Evolutionary conservation across 2,888 invertebrate species (phyloP), one percentile per base, ranked within the genome.

Genomic region (Glaucopsyche alexis): DNA sequence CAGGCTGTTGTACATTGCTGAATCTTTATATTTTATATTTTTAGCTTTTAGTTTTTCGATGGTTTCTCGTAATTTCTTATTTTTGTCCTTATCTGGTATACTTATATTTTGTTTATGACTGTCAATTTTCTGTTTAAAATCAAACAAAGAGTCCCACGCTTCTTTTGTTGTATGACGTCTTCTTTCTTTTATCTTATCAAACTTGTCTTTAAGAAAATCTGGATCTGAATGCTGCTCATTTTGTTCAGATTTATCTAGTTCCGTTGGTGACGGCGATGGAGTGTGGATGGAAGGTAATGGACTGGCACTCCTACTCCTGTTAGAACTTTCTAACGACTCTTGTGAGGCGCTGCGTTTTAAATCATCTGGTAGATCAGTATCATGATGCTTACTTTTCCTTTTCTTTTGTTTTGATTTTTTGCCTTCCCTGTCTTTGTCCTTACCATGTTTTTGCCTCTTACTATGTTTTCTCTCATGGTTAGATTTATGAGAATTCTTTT

Each of bases 31-130:
- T 74, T 94, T 93, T 79, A 94, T 94, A 81, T 94, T 94, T 83
- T 94, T 95, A 13, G 94, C 94, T 85, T 95, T 95, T 14, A 95
- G 81, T 81, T 95, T 95, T 83, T 95, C 95, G 72, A 95, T 95
- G 0, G 95, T 95, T 82, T 94, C 94, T 67, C 89, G 85, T 47
- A 93, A 80, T 75, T 93, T 94, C 75, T 89, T 89, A 81, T 94
- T 93, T 81, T 93, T 94, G 29, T 93, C 93, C 79, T 89, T 93
- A 77, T 90, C 93, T 0, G 90, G 87, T 69, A 87, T 78, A 65
- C 84, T 80, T 38, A 87, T 77, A 79, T 87, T 88, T 77, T 86
- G 84, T 79, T 87, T 88, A 80, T 87, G 86, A 81, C 90, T 90
- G 72, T 88, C 90, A 66, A 67, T 71, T 79, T 91, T 91, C 76